Evolutionary conservation across 2,113 vertebrate genomes (phyloP).

Genomic region (Phylloscopus whistleri): DNA sequence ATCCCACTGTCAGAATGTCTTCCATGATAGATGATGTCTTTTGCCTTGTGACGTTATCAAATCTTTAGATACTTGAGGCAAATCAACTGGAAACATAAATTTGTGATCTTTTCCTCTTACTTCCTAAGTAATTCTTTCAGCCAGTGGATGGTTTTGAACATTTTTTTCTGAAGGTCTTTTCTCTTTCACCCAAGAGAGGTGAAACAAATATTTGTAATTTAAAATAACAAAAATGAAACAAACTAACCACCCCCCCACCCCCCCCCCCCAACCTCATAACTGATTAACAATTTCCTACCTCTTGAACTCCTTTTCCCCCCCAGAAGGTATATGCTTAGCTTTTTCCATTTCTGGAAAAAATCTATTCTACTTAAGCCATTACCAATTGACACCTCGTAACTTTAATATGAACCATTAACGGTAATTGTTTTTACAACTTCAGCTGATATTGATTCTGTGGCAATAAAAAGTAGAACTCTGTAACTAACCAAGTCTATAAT

Average conservation of each 20-base stretch:
- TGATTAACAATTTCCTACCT: neutral
- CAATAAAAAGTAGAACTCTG: neutral
- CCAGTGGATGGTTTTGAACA: accelerated
- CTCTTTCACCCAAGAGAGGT: neutral
- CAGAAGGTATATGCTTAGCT: neutral
- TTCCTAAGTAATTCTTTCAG: neutral
- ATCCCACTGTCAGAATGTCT: neutral
- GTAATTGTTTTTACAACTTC: neutral
- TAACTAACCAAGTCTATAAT: neutral
- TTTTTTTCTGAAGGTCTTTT: neutral
- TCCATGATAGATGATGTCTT: neutral
- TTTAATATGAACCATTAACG: neutral
- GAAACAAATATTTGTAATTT: neutral
- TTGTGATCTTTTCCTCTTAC: neutral
- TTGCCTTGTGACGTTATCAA: neutral
- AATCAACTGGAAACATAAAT: neutral
- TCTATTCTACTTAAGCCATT: neutral
- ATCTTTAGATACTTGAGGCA: neutral
- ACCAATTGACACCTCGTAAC: neutral
- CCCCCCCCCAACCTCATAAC: neutral
- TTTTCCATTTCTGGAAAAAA: neutral
- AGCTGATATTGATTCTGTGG: neutral
- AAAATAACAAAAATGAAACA: neutral
- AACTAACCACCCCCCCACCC: accelerated
- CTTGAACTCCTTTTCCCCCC: accelerated